phyloP scores from a whole-genome alignment of 2,797 vertebrate genomes.

The Helarctos malayanus region DNA sequence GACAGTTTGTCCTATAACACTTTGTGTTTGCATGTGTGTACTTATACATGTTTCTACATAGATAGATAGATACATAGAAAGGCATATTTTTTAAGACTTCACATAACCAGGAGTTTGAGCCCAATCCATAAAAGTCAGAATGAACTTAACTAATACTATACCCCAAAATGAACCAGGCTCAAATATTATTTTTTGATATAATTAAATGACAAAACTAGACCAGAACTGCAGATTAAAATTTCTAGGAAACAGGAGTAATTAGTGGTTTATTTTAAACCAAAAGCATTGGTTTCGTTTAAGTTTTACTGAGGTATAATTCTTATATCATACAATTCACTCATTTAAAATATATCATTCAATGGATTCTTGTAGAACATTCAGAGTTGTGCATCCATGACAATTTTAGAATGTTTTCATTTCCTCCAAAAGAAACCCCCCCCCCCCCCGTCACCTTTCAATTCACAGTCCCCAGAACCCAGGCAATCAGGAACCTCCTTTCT shows the following conservation, averaged over 20 bases:
- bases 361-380: neutral
- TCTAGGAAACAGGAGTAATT: neutral
- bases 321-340: neutral
- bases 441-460: neutral
- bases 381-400: neutral
- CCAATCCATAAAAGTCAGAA: slow-evolving; percentile 18
- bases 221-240: neutral
- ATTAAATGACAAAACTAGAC: slow-evolving; percentile 31
- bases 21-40: neutral
- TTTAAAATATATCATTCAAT: neutral
- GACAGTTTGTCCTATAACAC: neutral
- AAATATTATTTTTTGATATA: slow-evolving; percentile 22
- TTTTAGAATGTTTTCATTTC: neutral
- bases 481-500: neutral
- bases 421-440: neutral
- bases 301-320: neutral
- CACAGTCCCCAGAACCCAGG: neutral
- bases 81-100: neutral
- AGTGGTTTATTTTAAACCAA: neutral
- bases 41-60: neutral
- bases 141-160: neutral
- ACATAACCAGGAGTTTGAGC: neutral
- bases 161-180: neutral
- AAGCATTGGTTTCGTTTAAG: neutral
- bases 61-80: neutral